Evolutionary conservation across 2,113 vertebrate species (phyloP).

Genomic region (Brevimyrus niger): DNA sequence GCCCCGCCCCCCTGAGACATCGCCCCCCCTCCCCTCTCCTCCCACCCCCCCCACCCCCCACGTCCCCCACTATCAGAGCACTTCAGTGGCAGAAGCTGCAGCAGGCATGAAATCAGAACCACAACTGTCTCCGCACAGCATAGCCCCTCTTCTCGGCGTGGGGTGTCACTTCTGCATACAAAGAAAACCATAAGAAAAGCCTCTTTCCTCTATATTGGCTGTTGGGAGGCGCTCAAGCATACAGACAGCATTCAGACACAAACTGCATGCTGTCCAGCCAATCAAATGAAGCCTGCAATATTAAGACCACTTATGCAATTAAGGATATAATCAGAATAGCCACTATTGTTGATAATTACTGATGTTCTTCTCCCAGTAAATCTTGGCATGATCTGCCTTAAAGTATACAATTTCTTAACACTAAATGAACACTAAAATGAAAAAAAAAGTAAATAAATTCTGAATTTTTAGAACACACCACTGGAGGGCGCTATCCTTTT

Average conservation of each 20-base stretch:
- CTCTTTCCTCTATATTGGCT: background rate
- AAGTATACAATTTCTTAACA: background rate
- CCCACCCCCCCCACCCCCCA: slow-evolving; percentile 5
- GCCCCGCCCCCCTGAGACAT: slow-evolving; percentile 18
- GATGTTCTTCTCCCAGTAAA: background rate
- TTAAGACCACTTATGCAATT: background rate
- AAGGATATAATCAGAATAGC: background rate
- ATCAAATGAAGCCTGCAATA: background rate
- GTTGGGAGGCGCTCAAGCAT: background rate
- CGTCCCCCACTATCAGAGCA: background rate
- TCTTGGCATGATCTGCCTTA: background rate
- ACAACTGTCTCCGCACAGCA: background rate
- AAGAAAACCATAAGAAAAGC: background rate
- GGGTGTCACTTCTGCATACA: background rate
- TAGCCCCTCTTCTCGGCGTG: background rate
- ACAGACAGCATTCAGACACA: background rate
- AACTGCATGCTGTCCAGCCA: background rate
- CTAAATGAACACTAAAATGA: background rate
- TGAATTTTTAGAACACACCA: slow-evolving; percentile 13
- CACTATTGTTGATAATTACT: background rate
- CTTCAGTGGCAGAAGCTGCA: slow-evolving; percentile 21
- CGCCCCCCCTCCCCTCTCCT: slow-evolving; percentile 7
- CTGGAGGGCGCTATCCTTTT: slow-evolving; percentile 33
- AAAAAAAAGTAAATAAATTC: background rate
- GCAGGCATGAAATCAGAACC: slow-evolving; percentile 35